phyloP scores from a whole-genome alignment of 2,888 invertebrate species.

The Phalera bucephala region DNA sequence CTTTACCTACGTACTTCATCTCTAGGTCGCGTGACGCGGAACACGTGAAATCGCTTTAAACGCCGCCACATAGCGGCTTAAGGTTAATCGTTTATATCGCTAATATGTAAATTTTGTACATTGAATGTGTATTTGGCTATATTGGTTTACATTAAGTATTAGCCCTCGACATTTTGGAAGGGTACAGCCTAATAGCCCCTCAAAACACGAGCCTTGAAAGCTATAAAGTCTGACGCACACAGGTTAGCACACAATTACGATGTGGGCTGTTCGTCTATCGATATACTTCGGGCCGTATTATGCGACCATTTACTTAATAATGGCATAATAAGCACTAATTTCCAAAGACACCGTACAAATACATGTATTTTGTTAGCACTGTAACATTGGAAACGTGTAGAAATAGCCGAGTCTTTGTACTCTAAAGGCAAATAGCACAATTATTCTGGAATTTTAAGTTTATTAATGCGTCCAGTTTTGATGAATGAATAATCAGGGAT shows the following conservation, averaged over 20 bases:
- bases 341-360: constrained; percentile 38
- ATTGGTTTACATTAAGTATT: too few species aligned
- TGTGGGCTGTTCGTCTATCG: constrained; percentile 16
- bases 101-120: too few species aligned
- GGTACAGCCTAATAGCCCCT: too few species aligned
- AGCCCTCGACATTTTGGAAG: too few species aligned
- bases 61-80: too few species aligned
- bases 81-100: too few species aligned
- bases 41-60: too few species aligned
- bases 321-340: constrained; percentile 40
- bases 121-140: too few species aligned
- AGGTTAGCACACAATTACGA: constrained; percentile 6
- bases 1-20: too few species aligned
- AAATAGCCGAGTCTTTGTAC: constrained; percentile 15
- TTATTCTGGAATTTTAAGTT: constrained; percentile 13
- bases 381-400: constrained; percentile 24
- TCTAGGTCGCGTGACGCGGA: too few species aligned
- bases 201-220: constrained; percentile 11
- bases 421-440: constrained; percentile 6
- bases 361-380: constrained; percentile 32
- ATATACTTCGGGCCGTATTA: constrained; percentile 29
- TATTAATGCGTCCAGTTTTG: constrained; percentile 10
- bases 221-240: constrained; percentile 8
- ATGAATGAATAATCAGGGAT: constrained; percentile 19
- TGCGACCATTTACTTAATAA: constrained; percentile 42